Base-by-base conservation (phyloP, 2,797 vertebrate species). In the Bradypodion ventrale region DNA sequence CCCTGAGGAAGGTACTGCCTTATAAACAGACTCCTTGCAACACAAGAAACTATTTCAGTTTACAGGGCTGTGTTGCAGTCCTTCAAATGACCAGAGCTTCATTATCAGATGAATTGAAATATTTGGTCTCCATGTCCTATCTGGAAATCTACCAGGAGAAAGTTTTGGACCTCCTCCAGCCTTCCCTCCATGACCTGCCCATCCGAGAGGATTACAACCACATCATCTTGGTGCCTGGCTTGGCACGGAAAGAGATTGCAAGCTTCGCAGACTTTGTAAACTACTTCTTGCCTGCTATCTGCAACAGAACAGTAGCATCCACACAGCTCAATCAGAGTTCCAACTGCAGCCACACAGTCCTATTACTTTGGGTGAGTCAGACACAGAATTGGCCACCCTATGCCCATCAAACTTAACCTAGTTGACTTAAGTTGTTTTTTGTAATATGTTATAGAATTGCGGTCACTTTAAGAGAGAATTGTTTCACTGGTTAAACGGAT, bases 61-160 rank as follows among this genome's bases (percentile, higher is more conserved):
- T n/a, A 98, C 93, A 98, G 97, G n/a, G 97, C 98, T 0, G 95
- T 98, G 21, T 92, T 94, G 21, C 97, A 97, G 93, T 98, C 52
- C 95, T 97, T 35, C 95, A 96, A 42, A 93, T 98, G 84, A 97
- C 97, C 12, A 94, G 94, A 62, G 92, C 92, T 1, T 95, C 96
- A 13, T 94, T 91, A n/a, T 93, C 93, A 46, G 94, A 96, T 9
- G 96, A 94, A 21, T 98, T 97, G 97, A 90, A 94, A 59, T 97
- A 96, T 87, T 94, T 93, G 1, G 91, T 97, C 56, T 95, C 93
- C 83, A 98, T 98, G 98, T 98, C 98, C 1, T 99, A 98, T 89
- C 93, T 99, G 86, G 98, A 98, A 94, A 98, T 98, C 82, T 98
- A 99, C 91, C 98, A 99, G 86, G 98, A 99, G 92, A 98, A 98